Evolutionary conservation across 2,797 vertebrate genomes (phyloP), one percentile per base, ranked within the genome.

Genomic region (Spinibarbus caldwelli): DNA sequence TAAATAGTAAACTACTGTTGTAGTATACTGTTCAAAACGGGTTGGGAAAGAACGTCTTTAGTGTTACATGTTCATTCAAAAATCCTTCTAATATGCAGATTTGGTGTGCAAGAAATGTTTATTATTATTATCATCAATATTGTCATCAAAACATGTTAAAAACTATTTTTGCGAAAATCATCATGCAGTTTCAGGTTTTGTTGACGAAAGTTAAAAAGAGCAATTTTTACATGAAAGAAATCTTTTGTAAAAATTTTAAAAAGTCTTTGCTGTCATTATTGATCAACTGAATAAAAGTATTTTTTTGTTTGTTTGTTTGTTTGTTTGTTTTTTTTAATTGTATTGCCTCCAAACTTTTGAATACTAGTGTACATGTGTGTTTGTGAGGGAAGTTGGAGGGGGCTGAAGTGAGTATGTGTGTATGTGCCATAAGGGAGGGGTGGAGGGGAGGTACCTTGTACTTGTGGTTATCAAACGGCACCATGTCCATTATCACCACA

Each of bases 401-500:
- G 41, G 9, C 21, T 67, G 67, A 29, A 57, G 45, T 36, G 57
- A 57, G 67, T 47, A 6, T 57, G 72, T 43, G 41, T 72, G 80
- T 11, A 3, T 29, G 29, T 41, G 21, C 43, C 64, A 23, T 62
- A 17, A 59, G 86, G 82, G 80, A 41, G 38, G 38, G 38, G 38
- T 41, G 38, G 38, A 9, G 8, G 38, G 38, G 38, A 79, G 86
- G 82, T 88, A 91, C 90, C 88, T 91, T 90, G 76, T 92, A 89
- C 78, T 90, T 91, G 85, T 88, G 85, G 78, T 91, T 88, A 89
- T 92, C 88, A 78, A 89, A 90, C 29, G 90, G 88, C 80, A 91
- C 88, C 89, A 90, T 89, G 83, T 92, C 90, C 91, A 93, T 92
- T 90, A 91, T 90, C 87, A 92, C 78, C 57, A 89, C 81, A 66